These are phyloP conservation scores for Sebastes taczanowskii DNA, from an alignment of 2,797 vertebrate species.

Conservation along the genomic window DNA sequence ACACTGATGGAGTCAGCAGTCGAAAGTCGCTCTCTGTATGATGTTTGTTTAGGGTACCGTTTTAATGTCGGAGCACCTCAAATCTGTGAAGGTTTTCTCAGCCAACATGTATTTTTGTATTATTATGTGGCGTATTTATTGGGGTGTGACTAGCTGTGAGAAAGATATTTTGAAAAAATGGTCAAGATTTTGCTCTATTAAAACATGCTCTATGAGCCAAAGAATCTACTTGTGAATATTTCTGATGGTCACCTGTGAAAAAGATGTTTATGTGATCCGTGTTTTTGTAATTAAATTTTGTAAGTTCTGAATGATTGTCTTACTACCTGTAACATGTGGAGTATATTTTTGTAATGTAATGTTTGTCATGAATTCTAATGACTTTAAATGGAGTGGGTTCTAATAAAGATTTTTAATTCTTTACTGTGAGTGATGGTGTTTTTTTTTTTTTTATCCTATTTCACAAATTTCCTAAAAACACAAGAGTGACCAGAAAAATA, in stretches of 20 bases:
- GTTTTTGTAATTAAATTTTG: slow-evolving; percentile 58
- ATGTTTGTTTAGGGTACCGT: slow-evolving; percentile 51
- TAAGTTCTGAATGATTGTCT: slow-evolving; percentile 49
- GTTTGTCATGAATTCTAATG: slow-evolving; percentile 49
- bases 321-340: slow-evolving; percentile 51
- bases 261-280: slow-evolving; percentile 20
- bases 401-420: slow-evolving; percentile 65
- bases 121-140: slow-evolving; percentile 75
- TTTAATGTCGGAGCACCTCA: slow-evolving; percentile 51
- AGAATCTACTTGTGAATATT: slow-evolving; percentile 37
- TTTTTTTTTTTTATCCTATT: background rate
- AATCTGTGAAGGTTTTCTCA: slow-evolving; percentile 50
- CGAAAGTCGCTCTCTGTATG: slow-evolving; percentile 29
- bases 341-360: slow-evolving; percentile 74
- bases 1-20: slow-evolving; percentile 19
- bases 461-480: background rate
- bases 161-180: background rate
- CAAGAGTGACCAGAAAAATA: background rate
- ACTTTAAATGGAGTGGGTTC: slow-evolving; percentile 39
- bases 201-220: slow-evolving; percentile 56
- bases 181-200: slow-evolving; percentile 8
- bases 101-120: slow-evolving; percentile 77
- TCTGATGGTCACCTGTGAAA: slow-evolving; percentile 43
- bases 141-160: slow-evolving; percentile 42
- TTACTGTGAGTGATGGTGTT: background rate